Evolutionary conservation across 2,888 invertebrate genomes (phyloP), one percentile per base, ranked within the genome.

Genomic region (Anoplius nigerrimus): DNA sequence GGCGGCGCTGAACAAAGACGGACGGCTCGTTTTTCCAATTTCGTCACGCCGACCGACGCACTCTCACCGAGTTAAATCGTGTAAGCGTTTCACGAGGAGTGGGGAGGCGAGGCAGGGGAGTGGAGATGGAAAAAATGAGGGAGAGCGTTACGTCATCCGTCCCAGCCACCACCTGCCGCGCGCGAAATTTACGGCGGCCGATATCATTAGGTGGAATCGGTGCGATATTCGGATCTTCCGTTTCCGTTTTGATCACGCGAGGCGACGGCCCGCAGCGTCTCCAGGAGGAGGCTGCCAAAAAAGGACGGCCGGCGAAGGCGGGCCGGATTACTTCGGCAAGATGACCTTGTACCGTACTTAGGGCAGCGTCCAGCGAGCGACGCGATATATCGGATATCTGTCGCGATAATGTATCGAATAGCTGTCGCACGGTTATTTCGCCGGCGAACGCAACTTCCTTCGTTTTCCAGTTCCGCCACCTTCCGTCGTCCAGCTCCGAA

Each of bases 161-260:
- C 57, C 27, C 53, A 70, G 71, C 69, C 64, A 60, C 62, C 51
- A 57, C 57, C 55, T 43, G 45, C 34, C 54, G 43, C 21, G 20
- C n/a, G 1, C 51, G 20, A 71, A 69, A 78, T 78, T 78, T 76
- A 76, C 64, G 60, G 62, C 69, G 54, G 63, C 66, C 71, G 76
- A 78, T 75, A 74, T 76, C 70, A 68, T 78, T 74, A 78, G 64
- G 45, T 66, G 65, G 59, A 78, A 48, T 59, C 58, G 11, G 48
- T 16, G 16, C 48, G 48, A 48, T 16, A n/a, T 16, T 16, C 48
- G 48, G 48, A 11, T 1, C 18, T 4, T 48, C 11, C 13, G 16
- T 48, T 46, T 3, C 3, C 34, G 34, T 6, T 5, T n/a, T 6
- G 6, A 13, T 34, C 34, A 34, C 34, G 34, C 34, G 34, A 34